Conservation (phyloP, 1,140 invertebrate genomes). For the Helicoverpa armigera region DNA sequence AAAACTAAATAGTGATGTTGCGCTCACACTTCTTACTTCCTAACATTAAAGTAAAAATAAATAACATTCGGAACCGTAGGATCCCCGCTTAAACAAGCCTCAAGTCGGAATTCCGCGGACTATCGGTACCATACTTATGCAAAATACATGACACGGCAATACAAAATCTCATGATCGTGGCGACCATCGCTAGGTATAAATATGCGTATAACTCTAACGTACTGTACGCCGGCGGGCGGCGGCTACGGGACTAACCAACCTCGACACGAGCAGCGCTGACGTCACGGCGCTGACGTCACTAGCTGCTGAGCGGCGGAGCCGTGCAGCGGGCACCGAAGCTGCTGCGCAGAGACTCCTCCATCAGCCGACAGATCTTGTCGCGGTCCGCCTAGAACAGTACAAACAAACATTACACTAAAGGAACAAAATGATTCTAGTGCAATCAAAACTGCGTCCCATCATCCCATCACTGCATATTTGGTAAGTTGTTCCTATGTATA, state of each 20-base stretch:
- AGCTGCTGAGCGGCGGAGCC: neutral
- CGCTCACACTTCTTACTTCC: constrained; percentile 24
- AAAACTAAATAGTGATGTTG: constrained; percentile 35
- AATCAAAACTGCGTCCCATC: no score
- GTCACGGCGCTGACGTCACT: neutral
- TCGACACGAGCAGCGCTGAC: constrained; percentile 5
- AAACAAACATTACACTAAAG: no score
- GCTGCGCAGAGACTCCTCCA: constrained; percentile 90
- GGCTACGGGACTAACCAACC: constrained; percentile 58
- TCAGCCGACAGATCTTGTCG: constrained; percentile 91
- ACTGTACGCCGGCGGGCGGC: constrained; percentile 52
- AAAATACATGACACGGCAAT: constrained; percentile 72
- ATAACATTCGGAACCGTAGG: constrained; percentile 23
- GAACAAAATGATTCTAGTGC: no score
- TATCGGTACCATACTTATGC: constrained; percentile 61
- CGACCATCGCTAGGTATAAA: constrained; percentile 61
- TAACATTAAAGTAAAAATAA: constrained; percentile 45
- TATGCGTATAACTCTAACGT: constrained; percentile 60
- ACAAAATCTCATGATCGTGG: constrained; percentile 75
- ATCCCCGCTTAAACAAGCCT: constrained; percentile 25
- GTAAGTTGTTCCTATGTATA: no score
- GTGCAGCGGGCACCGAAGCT: constrained; percentile 76
- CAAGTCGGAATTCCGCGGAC: neutral
- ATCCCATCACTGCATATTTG: no score
- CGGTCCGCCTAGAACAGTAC: constrained; percentile 87